Conservation (phyloP, 2,113 vertebrate species). For the Propithecus coquereli region DNA sequence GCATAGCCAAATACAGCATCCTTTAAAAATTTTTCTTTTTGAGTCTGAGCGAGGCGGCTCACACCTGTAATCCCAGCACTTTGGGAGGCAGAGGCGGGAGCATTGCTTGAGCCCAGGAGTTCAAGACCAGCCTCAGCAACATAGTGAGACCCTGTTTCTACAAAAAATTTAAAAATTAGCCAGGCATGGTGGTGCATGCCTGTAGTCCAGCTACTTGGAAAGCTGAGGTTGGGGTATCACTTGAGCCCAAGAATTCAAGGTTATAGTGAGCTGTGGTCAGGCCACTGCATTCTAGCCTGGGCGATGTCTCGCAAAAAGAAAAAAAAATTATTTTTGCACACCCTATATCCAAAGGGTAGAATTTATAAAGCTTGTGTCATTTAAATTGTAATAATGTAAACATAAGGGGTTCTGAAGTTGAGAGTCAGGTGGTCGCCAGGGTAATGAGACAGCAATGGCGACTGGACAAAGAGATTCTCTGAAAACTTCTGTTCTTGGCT, state of each 20-base stretch:
- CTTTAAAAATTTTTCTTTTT: neutral
- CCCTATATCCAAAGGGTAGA: neutral
- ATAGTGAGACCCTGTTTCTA: neutral
- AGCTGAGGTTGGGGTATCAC: neutral
- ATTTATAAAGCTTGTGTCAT: neutral
- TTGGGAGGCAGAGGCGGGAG: no score
- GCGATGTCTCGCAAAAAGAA: neutral
- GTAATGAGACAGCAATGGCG: neutral
- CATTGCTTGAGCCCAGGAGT: neutral
- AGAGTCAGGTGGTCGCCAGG: neutral
- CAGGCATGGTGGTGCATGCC: fast-evolving
- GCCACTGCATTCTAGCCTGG: neutral
- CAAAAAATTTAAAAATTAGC: neutral
- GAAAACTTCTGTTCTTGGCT: neutral
- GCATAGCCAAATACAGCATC: neutral
- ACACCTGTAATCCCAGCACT: no score
- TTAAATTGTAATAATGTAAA: neutral
- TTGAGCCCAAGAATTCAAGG: neutral
- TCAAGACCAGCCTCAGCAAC: neutral
- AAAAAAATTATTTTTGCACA: neutral
- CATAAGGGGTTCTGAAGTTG: neutral
- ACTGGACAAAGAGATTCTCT: neutral
- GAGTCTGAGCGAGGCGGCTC: no score
- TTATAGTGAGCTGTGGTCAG: neutral
- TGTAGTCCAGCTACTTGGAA: neutral